These are phyloP conservation scores for Acrocera orbiculus DNA, from an alignment of 2,888 invertebrate genomes.

Conservation along the genomic window DNA sequence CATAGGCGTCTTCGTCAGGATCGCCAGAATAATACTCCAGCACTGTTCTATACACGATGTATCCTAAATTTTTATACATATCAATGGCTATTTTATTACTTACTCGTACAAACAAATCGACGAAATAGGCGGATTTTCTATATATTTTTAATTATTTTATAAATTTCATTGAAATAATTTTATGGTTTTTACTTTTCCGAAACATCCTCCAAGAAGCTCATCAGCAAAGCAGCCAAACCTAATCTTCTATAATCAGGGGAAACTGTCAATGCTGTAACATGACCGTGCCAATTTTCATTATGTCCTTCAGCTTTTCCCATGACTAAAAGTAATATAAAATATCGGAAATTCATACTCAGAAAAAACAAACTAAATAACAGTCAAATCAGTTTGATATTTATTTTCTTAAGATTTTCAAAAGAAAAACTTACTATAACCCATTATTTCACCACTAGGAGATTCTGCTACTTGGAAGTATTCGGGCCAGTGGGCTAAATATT, in stretches of 20 bases:
- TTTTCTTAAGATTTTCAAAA: neutral
- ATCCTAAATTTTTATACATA: slow-evolving; percentile 92
- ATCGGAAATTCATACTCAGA: neutral
- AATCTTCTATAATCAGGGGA: slow-evolving; percentile 85
- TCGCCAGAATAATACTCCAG: slow-evolving; percentile 97
- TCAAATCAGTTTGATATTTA: no score
- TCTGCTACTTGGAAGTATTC: slow-evolving; percentile 97
- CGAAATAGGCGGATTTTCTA: slow-evolving; percentile 92
- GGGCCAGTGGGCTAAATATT: slow-evolving; percentile 96
- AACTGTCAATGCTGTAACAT: slow-evolving; percentile 94
- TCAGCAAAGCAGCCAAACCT: slow-evolving; percentile 81
- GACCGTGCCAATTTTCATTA: slow-evolving; percentile 96
- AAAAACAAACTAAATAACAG: neutral
- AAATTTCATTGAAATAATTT: no score
- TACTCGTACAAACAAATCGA: slow-evolving; percentile 94
- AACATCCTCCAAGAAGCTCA: slow-evolving; percentile 87
- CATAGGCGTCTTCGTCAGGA: slow-evolving; percentile 97
- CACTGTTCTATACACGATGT: slow-evolving; percentile 90
- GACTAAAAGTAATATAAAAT: slow-evolving; percentile 39
- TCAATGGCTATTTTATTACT: slow-evolving; percentile 94
- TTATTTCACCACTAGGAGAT: slow-evolving; percentile 87
- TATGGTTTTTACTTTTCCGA: slow-evolving; percentile 67
- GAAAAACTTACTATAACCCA: slow-evolving; percentile 86
- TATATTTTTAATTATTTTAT: no score
- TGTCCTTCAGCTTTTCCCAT: slow-evolving; percentile 99